Evolutionary conservation across 2,113 vertebrate species (phyloP).

Genomic region (Planiliza haematocheilus): DNA sequence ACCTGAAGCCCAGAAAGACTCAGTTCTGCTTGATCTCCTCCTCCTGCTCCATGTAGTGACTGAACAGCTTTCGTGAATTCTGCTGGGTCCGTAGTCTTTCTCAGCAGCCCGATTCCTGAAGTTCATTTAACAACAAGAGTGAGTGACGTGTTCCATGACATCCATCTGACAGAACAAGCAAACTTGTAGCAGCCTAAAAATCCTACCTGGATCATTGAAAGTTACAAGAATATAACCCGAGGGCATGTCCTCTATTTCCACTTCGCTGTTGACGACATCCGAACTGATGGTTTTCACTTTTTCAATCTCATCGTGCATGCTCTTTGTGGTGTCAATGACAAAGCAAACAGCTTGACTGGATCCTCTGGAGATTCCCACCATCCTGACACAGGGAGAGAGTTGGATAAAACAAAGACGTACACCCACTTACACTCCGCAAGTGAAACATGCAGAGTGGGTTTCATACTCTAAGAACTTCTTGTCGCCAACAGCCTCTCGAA

Average conservation of each 20-base stretch:
- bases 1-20: slow-evolving; percentile 76
- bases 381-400: slow-evolving; percentile 47
- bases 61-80: slow-evolving; percentile 39
- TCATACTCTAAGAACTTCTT: slow-evolving; percentile 67
- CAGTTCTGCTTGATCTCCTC: slow-evolving; percentile 56
- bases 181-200: neutral
- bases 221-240: slow-evolving; percentile 73
- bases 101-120: slow-evolving; percentile 62
- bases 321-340: slow-evolving; percentile 75
- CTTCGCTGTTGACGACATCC: slow-evolving; percentile 56
- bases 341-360: slow-evolving; percentile 73
- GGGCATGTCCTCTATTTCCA: slow-evolving; percentile 57
- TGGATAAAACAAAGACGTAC: neutral
- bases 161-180: neutral
- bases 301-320: slow-evolving; percentile 72
- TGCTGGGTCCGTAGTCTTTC: slow-evolving; percentile 49
- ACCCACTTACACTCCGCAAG: neutral
- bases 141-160: neutral
- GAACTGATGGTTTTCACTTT: slow-evolving; percentile 49
- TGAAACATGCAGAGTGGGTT: neutral
- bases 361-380: slow-evolving; percentile 71
- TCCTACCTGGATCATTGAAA: slow-evolving; percentile 77
- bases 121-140: neutral
- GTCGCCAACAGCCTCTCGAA: slow-evolving; percentile 65
- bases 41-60: slow-evolving; percentile 38